Conservation (phyloP, 2,888 invertebrate genomes). For the Heliothis peltigera region DNA sequence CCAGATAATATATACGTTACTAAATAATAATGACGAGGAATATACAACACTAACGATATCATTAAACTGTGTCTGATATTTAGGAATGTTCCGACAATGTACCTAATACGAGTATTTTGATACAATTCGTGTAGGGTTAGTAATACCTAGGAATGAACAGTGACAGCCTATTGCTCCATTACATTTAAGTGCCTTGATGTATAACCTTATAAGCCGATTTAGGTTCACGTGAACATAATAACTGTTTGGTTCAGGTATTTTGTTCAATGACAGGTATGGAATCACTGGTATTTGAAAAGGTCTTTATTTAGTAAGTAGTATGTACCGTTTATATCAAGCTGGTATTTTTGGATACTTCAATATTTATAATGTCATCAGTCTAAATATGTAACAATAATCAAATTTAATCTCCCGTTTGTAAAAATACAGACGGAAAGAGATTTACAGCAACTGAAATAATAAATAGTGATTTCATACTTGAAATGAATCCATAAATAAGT, state of each 20-base stretch:
- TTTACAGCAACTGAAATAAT: not conserved
- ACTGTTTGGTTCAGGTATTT: conserved; percentile 6
- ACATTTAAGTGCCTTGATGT: not conserved
- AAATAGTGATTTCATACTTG: not conserved
- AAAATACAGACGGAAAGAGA: no score
- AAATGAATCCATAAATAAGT: not conserved
- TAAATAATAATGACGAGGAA: not conserved
- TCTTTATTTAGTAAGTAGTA: not conserved
- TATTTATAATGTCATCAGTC: no score
- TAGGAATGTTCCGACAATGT: not conserved
- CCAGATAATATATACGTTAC: not conserved
- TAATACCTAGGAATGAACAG: conserved; percentile 28
- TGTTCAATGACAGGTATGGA: not conserved
- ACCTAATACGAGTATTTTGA: conserved; percentile 1
- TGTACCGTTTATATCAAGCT: not conserved
- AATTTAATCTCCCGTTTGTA: no score
- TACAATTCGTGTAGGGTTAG: conserved; percentile 19
- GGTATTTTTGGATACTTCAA: not conserved
- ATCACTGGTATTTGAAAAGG: not conserved
- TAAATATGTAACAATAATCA: no score
- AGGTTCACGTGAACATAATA: conserved; percentile 14
- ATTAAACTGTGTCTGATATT: not conserved
- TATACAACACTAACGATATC: not conserved
- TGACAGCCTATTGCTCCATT: conserved; percentile 25
- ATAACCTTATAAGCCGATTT: conserved; percentile 6